Conservation (phyloP, 2,888 invertebrate genomes). For the Troglohyphantes excavatus region DNA sequence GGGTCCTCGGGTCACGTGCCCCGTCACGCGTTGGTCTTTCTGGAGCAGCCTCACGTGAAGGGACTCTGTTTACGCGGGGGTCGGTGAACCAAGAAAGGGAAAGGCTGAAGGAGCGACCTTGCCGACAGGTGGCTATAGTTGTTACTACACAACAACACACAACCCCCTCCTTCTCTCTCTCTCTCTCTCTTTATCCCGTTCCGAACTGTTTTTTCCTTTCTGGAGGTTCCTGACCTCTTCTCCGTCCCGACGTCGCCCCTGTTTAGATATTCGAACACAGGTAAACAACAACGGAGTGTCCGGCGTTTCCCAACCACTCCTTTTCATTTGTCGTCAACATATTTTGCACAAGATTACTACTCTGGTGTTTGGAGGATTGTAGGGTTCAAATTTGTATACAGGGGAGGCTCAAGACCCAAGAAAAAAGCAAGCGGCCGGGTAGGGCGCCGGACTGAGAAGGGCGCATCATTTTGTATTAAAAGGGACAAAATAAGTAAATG, state of each 20-base stretch:
- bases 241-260: conserved; percentile 24
- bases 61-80: conserved; percentile 72
- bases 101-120: conserved; percentile 73
- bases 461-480: no score
- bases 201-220: conserved; percentile 42
- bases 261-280: conserved; percentile 8
- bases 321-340: not conserved
- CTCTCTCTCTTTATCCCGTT: conserved; percentile 13
- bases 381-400: no score
- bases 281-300: not conserved
- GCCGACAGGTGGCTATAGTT: conserved; percentile 76
- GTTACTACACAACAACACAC: conserved; percentile 43
- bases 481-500: no score
- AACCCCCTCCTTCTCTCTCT: conserved; percentile 31
- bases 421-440: no score
- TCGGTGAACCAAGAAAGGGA: conserved; percentile 78
- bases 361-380: no score
- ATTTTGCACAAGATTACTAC: no score
- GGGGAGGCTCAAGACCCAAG: no score
- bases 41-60: conserved; percentile 66
- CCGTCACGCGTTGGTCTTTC: conserved; percentile 57
- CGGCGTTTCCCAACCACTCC: not conserved
- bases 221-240: conserved; percentile 68
- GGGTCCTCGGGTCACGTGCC: conserved; percentile 78
- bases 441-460: no score